A percentile compares a stretch with the other conserved stretches of the same genome.
Conservation (phyloP, 2,113 vertebrate species). For the Tychaedon coryphoeus region DNA sequence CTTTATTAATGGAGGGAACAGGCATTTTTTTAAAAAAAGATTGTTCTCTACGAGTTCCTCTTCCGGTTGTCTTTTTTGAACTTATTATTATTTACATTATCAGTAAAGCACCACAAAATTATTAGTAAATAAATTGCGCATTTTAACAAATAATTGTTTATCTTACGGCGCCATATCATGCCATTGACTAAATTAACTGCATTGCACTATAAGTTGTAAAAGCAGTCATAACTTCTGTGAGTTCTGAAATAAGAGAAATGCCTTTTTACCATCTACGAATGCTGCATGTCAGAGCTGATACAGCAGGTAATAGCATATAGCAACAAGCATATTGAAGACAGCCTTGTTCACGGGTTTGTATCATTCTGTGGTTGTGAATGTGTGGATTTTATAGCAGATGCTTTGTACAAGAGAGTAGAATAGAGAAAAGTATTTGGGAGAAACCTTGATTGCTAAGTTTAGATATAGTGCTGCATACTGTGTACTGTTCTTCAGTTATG, state of each 20-base stretch:
- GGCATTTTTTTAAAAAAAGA: neutral
- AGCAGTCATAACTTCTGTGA: neutral
- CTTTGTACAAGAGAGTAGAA: slow-evolving; percentile 43
- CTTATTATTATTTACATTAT: slow-evolving; percentile 5
- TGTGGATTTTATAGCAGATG: slow-evolving; percentile 22
- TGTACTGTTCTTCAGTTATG: slow-evolving; percentile 6
- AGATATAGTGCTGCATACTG: neutral
- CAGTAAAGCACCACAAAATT: slow-evolving; percentile 7
- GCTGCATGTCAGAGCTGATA: slow-evolving; percentile 13
- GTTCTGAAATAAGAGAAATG: slow-evolving; percentile 41
- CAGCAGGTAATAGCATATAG: neutral
- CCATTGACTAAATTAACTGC: slow-evolving; percentile 18
- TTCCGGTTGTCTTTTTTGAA: neutral
- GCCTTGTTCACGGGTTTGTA: neutral
- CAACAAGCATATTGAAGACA: neutral
- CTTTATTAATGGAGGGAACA: neutral
- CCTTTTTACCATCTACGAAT: neutral
- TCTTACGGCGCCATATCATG: slow-evolving; percentile 25
- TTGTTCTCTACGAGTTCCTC: neutral
- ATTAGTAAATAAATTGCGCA: neutral
- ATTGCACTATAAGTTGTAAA: slow-evolving; percentile 33
- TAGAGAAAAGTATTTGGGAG: slow-evolving; percentile 1
- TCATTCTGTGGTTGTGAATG: slow-evolving; percentile 14
- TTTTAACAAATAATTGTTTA: slow-evolving; percentile 36
- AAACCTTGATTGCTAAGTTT: neutral